Percentiles rank a stretch among this genome's conserved stretches.
phyloP scores from a whole-genome alignment of 2,113 vertebrate genomes.

The Heterotis niloticus region DNA sequence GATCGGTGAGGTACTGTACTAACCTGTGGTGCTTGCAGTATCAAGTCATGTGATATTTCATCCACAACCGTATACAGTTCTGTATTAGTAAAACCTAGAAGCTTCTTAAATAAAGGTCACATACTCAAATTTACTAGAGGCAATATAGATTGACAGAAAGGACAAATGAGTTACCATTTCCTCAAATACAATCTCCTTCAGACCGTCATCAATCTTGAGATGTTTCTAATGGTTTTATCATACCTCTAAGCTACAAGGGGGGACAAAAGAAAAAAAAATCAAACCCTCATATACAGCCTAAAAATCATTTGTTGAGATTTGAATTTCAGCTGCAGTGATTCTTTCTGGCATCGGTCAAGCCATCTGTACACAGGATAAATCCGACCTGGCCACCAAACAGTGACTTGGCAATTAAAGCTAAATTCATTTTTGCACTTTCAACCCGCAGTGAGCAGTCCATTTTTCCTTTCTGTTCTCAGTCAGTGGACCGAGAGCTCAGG shows the following conservation, averaged over 20 bases:
- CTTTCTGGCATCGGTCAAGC: neutral
- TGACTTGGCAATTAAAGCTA: too few relatives aligned
- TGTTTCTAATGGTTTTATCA: neutral
- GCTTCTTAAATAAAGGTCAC: too few relatives aligned
- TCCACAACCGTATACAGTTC: neutral
- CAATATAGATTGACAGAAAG: neutral
- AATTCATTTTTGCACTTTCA: neutral
- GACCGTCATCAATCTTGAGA: neutral
- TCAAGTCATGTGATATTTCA: neutral
- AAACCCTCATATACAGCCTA: neutral
- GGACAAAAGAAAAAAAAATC: neutral
- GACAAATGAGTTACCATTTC: neutral
- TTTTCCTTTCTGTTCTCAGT: neutral
- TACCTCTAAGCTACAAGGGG: neutral
- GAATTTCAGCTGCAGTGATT: slow-evolving; percentile 3
- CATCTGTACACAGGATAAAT: neutral
- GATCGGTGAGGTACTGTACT: too few relatives aligned
- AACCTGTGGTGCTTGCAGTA: too few relatives aligned
- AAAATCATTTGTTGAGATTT: slow-evolving; percentile 8
- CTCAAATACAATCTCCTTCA: neutral
- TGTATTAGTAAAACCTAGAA: too few relatives aligned
- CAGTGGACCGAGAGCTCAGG: neutral
- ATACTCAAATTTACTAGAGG: too few relatives aligned
- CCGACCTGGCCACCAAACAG: neutral
- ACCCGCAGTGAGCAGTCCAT: neutral